phyloP scores from a whole-genome alignment of 2,797 vertebrate species.

The Acipenser oxyrinchus region DNA sequence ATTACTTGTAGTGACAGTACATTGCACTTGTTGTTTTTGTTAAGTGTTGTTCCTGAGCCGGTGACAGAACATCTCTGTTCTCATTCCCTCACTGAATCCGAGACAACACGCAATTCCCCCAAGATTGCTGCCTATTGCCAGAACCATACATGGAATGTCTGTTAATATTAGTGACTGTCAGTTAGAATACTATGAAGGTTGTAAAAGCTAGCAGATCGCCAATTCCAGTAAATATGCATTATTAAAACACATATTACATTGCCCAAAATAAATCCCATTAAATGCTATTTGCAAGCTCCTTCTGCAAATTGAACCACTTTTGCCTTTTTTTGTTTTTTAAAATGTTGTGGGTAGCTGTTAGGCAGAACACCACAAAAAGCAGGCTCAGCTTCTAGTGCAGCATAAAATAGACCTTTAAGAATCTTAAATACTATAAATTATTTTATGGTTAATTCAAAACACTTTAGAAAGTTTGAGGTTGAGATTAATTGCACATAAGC shows the following conservation, averaged over 20 bases:
- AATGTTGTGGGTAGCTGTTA: constrained; percentile 44
- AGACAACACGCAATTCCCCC: too few relatives aligned
- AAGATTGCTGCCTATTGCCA: too few relatives aligned
- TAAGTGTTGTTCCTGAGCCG: too few relatives aligned
- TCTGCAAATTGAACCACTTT: constrained; percentile 58
- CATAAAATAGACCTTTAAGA: constrained; percentile 14
- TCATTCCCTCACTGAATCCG: too few relatives aligned
- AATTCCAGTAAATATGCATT: constrained; percentile 45
- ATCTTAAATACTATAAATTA: constrained; percentile 22
- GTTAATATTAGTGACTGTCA: constrained; percentile 7
- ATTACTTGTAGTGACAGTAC: too few relatives aligned
- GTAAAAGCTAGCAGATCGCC: constrained; percentile 47
- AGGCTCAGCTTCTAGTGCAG: constrained; percentile 22
- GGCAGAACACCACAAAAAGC: neutral
- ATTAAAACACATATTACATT: constrained; percentile 37
- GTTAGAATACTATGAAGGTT: constrained; percentile 21
- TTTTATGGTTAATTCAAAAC: constrained; percentile 4
- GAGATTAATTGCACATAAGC: too few relatives aligned
- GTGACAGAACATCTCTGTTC: too few relatives aligned
- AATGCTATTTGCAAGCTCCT: constrained; percentile 64
- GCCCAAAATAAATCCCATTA: constrained; percentile 64
- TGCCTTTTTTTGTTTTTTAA: constrained; percentile 46
- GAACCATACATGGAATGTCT: neutral
- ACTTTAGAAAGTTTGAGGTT: too few relatives aligned
- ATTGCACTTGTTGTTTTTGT: too few relatives aligned